These are phyloP conservation scores for Octonoba sinensis DNA, from an alignment of 2,888 invertebrate genomes.

Conservation along the genomic window DNA sequence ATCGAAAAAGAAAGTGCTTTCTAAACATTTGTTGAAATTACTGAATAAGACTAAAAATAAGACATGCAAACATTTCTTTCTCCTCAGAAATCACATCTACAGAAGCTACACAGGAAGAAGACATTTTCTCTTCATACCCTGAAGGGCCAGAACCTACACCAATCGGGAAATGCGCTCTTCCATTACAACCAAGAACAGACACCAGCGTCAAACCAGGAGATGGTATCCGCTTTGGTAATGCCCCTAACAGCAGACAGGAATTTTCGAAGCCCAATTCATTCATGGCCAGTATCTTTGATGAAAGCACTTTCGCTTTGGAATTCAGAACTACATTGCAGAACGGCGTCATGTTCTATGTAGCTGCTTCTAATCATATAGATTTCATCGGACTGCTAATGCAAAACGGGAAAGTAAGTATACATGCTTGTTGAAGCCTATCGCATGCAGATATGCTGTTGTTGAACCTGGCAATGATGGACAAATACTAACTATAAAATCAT, in stretches of 20 bases:
- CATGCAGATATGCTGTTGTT: too few relatives aligned
- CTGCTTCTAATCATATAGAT: constrained; percentile 77
- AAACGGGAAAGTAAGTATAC: constrained; percentile 78
- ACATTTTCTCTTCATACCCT: background rate
- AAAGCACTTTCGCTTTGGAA: constrained; percentile 63
- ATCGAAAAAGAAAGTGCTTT: too few relatives aligned
- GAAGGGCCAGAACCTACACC: constrained; percentile 62
- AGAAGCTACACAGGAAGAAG: constrained; percentile 12
- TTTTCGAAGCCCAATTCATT: constrained; percentile 48
- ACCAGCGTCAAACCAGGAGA: constrained; percentile 74
- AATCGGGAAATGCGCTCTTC: constrained; percentile 74
- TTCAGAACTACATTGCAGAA: constrained; percentile 52
- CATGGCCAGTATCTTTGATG: constrained; percentile 54
- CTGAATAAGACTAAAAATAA: too few relatives aligned
- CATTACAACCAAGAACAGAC: constrained; percentile 74
- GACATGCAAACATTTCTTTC: too few relatives aligned
- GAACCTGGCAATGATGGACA: too few relatives aligned
- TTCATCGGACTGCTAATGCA: constrained; percentile 83
- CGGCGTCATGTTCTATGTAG: constrained; percentile 85
- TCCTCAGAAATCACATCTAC: background rate
- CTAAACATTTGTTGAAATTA: too few relatives aligned
- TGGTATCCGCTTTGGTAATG: constrained; percentile 66
- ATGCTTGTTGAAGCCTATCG: background rate
- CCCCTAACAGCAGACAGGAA: constrained; percentile 62
- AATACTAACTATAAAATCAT: too few relatives aligned